phyloP scores from a whole-genome alignment of 1,140 invertebrate species.

The Cepaea nemoralis region DNA sequence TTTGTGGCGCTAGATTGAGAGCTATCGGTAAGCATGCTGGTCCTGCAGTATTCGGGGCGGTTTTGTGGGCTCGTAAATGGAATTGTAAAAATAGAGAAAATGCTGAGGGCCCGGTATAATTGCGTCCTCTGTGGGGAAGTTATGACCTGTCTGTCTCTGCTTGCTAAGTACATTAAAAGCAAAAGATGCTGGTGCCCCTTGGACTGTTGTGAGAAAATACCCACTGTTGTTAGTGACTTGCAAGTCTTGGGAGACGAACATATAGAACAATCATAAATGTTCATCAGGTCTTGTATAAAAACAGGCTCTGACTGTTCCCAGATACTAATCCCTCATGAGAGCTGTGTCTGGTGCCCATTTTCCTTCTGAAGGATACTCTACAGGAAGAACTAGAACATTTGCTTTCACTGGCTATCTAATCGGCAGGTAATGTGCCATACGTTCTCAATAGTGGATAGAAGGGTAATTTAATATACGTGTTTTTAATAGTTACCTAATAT shows the following conservation, averaged over 20 bases:
- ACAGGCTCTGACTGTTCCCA: neutral
- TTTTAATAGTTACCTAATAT: too few relatives aligned
- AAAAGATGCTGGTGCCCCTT: neutral
- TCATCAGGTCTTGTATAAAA: constrained; percentile 2
- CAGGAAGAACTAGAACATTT: too few relatives aligned
- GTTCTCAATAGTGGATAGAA: too few relatives aligned
- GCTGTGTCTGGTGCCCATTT: too few relatives aligned
- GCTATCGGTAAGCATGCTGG: constrained; percentile 1
- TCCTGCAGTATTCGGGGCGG: neutral
- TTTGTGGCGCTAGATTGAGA: neutral
- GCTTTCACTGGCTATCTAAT: too few relatives aligned
- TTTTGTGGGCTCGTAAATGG: neutral
- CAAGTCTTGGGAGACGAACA: neutral
- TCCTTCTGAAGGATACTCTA: too few relatives aligned
- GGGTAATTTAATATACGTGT: too few relatives aligned
- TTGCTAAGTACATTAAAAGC: neutral
- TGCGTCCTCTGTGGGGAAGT: neutral
- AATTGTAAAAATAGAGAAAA: constrained; percentile 3
- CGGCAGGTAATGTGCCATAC: too few relatives aligned
- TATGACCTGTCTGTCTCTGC: neutral
- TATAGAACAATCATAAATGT: constrained; percentile 4
- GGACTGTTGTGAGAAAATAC: neutral
- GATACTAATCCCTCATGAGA: too few relatives aligned
- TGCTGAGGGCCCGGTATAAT: neutral
- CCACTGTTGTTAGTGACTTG: neutral